phyloP scores from a whole-genome alignment of 2,888 invertebrate species.

The Thereva unica region DNA sequence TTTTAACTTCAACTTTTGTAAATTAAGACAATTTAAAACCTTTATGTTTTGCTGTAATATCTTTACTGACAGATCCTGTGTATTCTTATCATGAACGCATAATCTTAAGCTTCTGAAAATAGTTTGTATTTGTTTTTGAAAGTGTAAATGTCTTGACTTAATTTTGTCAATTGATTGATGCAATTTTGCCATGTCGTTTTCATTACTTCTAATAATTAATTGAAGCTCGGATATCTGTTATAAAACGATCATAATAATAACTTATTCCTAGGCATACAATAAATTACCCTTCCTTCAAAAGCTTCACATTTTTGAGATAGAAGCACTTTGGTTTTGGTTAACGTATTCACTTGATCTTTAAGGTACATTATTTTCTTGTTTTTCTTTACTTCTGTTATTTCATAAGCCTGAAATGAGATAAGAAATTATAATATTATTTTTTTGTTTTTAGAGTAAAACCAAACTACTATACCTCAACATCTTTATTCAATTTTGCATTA shows the following conservation, averaged over 20 bases:
- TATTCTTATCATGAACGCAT: slow-evolving; percentile 3
- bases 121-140: not conserved
- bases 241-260: too few relatives aligned
- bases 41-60: not conserved
- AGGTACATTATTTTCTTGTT: too few relatives aligned
- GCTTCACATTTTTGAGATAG: too few relatives aligned
- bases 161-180: not conserved
- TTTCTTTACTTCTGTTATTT: too few relatives aligned
- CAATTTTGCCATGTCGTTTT: slow-evolving; percentile 4
- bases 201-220: not conserved
- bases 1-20: not conserved
- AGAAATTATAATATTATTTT: slow-evolving; percentile 48
- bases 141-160: not conserved
- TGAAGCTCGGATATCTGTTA: slow-evolving; percentile 8
- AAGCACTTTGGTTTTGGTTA: too few relatives aligned
- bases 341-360: too few relatives aligned
- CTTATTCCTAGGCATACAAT: slow-evolving; percentile 28
- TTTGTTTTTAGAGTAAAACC: too few relatives aligned
- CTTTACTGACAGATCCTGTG: not conserved
- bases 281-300: too few relatives aligned
- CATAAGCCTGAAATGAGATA: too few relatives aligned
- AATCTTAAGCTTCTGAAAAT: not conserved
- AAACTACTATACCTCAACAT: too few relatives aligned
- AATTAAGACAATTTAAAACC: slow-evolving; percentile 1
- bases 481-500: slow-evolving; percentile 30